phyloP scores from a whole-genome alignment of 2,113 vertebrate genomes.

The Muntiacus reevesi region DNA sequence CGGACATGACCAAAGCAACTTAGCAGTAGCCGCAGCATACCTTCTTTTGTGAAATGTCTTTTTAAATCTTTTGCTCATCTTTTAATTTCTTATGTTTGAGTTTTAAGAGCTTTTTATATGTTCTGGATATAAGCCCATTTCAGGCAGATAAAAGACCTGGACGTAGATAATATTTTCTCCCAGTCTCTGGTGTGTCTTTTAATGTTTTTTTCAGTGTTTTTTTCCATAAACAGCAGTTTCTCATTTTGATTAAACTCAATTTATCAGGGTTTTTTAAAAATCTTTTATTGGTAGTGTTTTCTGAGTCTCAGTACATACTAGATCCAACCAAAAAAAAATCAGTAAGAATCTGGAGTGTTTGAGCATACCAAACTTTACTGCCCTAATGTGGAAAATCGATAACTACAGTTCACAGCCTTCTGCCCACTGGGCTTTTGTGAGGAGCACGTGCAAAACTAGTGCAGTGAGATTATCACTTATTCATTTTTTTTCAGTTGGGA shows the following conservation, averaged over 20 bases:
- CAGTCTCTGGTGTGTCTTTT: neutral
- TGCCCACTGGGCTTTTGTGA: neutral
- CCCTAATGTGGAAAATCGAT: neutral
- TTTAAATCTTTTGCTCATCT: neutral
- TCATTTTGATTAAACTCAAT: neutral
- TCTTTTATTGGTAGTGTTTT: neutral
- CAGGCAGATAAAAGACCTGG: neutral
- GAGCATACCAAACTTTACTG: neutral
- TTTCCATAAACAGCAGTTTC: neutral
- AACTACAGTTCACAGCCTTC: neutral
- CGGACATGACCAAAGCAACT: neutral
- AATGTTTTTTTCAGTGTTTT: neutral
- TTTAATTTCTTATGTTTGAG: neutral
- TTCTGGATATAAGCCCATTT: neutral
- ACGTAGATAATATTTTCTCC: neutral
- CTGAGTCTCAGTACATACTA: neutral
- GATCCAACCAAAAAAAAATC: neutral
- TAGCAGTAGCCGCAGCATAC: neutral
- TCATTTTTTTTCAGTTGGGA: neutral
- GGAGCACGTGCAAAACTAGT: neutral
- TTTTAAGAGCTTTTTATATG: neutral
- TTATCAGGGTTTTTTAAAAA: neutral
- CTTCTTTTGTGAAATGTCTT: neutral
- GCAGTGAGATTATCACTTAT: neutral
- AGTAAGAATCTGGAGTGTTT: neutral